phyloP scores from a whole-genome alignment of 37 sponge, comb jelly and placozoan genomes.

The Aplysina aerophoba region DNA sequence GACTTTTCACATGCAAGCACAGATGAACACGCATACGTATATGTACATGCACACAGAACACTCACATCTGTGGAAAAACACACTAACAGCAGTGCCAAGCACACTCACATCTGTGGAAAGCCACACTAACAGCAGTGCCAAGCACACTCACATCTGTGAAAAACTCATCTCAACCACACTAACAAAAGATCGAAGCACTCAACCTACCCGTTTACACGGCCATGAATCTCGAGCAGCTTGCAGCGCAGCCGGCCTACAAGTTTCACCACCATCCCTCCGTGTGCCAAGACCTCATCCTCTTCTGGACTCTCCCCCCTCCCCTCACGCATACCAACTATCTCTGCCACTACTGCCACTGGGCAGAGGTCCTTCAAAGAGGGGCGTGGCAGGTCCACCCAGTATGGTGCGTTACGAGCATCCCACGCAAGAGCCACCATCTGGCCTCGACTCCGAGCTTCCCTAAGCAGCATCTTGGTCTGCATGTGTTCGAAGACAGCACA shows the following conservation, averaged over 20 bases:
- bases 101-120: background rate
- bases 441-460: constrained; percentile 10
- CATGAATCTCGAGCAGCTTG: constrained; percentile 52
- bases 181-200: no score
- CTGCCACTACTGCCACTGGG: constrained; percentile 69
- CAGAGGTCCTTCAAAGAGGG: constrained; percentile 59
- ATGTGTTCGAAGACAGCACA: background rate
- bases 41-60: background rate
- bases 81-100: background rate
- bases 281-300: background rate
- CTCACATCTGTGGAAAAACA: background rate
- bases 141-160: no score
- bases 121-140: background rate
- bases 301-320: constrained; percentile 13
- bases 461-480: constrained; percentile 15
- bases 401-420: background rate
- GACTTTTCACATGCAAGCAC: background rate
- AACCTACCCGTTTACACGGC: constrained; percentile 53
- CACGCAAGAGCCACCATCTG: constrained; percentile 22
- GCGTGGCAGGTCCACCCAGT: constrained; percentile 2
- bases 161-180: no score
- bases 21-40: background rate
- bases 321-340: constrained; percentile 67
- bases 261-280: constrained; percentile 66
- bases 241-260: constrained; percentile 67